Percentiles rank a stretch among this genome's conserved stretches.
phyloP scores from a whole-genome alignment of 2,888 invertebrate genomes.

The Ceriagrion tenellum region DNA sequence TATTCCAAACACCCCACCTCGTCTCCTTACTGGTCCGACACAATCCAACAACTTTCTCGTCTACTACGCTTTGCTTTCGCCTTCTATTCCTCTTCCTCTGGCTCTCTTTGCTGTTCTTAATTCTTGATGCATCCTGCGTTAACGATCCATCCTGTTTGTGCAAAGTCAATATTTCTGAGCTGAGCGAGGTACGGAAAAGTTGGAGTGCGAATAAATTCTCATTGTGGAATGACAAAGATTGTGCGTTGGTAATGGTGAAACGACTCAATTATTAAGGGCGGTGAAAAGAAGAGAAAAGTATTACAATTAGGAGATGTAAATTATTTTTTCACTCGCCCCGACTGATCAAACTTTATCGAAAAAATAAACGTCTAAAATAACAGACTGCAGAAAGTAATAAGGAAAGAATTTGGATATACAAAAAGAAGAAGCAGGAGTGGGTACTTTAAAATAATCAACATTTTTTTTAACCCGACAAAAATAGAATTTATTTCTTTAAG shows the following conservation, averaged over 20 bases:
- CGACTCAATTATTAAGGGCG: constrained; percentile 4
- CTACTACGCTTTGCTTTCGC: not conserved
- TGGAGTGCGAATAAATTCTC: not conserved
- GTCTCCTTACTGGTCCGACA: not conserved
- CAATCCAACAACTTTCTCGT: not conserved
- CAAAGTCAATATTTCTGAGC: constrained; percentile 60
- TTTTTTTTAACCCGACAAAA: constrained; percentile 65
- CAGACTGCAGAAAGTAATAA: not conserved
- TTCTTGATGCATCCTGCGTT: constrained; percentile 37
- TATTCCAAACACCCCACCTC: not conserved
- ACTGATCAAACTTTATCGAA: not conserved
- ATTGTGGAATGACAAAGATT: not conserved
- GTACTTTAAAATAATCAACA: constrained; percentile 9
- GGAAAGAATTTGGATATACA: not conserved
- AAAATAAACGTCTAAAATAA: constrained; percentile 35
- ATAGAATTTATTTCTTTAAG: constrained; percentile 66
- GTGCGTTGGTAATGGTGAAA: not conserved
- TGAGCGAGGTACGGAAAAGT: not conserved
- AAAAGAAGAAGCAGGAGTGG: constrained; percentile 35
- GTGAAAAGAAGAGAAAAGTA: not conserved
- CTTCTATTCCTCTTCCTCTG: not conserved
- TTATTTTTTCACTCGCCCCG: constrained; percentile 53
- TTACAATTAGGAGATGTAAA: not conserved
- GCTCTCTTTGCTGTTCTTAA: constrained; percentile 14
- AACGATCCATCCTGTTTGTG: constrained; percentile 55